phyloP scores from a whole-genome alignment of 2,797 vertebrate genomes.

The Falco peregrinus region DNA sequence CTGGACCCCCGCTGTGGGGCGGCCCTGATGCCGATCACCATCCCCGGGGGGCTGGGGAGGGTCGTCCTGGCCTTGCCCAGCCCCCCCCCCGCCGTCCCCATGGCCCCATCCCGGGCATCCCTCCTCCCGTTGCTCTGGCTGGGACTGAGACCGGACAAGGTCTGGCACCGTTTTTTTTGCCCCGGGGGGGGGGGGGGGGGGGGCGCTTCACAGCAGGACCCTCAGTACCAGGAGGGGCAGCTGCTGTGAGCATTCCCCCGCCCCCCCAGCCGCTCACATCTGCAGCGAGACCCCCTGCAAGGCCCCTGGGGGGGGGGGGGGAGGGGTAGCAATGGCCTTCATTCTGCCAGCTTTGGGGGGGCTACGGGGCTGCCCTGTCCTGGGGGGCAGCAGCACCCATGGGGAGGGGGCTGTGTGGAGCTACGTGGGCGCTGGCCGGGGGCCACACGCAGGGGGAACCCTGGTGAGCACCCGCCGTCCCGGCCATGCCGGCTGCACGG shows the following conservation, averaged over 20 bases:
- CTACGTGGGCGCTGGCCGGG: accelerated
- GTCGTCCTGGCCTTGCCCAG: too few relatives aligned
- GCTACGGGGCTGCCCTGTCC: background rate
- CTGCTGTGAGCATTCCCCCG: background rate
- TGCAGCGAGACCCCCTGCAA: background rate
- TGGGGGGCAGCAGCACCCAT: too few relatives aligned
- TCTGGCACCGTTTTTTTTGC: too few relatives aligned
- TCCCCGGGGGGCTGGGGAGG: too few relatives aligned
- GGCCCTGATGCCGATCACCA: too few relatives aligned
- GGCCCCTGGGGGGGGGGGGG: background rate
- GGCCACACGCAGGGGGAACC: background rate
- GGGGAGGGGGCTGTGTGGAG: background rate
- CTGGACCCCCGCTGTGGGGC: too few relatives aligned
- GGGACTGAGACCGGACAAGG: too few relatives aligned
- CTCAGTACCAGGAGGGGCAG: too few relatives aligned
- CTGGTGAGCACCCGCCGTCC: background rate
- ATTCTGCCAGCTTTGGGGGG: background rate
- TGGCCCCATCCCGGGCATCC: too few relatives aligned
- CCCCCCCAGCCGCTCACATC: accelerated
- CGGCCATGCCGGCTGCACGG: accelerated
- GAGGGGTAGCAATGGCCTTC: accelerated
- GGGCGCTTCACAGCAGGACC: background rate
- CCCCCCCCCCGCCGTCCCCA: too few relatives aligned
- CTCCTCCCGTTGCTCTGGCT: too few relatives aligned
- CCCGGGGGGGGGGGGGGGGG: background rate